These are phyloP conservation scores for Vanessa tameamea DNA, from an alignment of 1,140 invertebrate genomes.

Conservation along the genomic window DNA sequence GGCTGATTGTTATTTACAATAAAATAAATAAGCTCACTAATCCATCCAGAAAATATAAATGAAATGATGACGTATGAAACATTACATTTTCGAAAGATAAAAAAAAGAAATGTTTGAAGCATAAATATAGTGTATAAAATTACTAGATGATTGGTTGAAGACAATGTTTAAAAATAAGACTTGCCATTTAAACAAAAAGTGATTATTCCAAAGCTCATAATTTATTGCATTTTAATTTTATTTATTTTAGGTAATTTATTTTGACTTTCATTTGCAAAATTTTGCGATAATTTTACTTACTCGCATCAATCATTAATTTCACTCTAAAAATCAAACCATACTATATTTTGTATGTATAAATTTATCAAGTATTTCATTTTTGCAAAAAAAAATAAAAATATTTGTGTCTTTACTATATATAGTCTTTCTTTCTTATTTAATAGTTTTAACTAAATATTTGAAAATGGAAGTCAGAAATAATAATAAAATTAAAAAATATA, in stretches of 20 bases:
- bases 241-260: conserved; percentile 31
- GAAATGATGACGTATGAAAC: no score
- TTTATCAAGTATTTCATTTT: no score
- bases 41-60: no score
- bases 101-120: no score
- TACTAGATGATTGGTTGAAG: conserved; percentile 1
- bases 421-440: no score
- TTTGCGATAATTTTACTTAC: not conserved
- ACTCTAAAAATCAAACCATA: not conserved
- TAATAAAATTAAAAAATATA: not conserved
- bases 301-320: not conserved
- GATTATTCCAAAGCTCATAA: conserved; percentile 60
- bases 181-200: conserved; percentile 61
- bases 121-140: not conserved
- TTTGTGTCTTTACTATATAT: no score
- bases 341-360: no score
- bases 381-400: no score
- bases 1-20: no score
- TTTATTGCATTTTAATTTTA: conserved; percentile 50
- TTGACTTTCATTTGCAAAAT: not conserved
- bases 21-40: no score
- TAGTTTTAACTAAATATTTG: not conserved
- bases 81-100: no score
- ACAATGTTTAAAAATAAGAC: conserved; percentile 35
- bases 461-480: conserved; percentile 7